Conservation (phyloP, 1,140 invertebrate genomes). For the Bombus waltoni region DNA sequence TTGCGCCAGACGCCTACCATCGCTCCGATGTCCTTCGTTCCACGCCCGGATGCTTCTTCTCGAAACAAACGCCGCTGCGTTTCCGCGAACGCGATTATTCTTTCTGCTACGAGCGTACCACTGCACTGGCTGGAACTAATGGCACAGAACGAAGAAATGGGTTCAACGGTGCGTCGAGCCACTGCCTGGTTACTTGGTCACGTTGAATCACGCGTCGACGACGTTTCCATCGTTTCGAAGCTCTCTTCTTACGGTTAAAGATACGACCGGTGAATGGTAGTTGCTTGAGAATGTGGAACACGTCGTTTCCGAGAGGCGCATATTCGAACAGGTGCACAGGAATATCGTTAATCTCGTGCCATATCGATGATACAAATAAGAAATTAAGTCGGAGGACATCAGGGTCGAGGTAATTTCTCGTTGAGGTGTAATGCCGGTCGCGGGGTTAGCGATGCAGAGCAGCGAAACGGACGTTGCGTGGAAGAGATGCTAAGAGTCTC, state of each 20-base stretch:
- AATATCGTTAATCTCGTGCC: background rate
- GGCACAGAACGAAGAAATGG: constrained; percentile 71
- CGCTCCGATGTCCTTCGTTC: constrained; percentile 41
- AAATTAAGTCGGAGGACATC: background rate
- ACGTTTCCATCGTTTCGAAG: background rate
- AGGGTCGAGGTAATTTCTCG: background rate
- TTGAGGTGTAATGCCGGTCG: constrained; percentile 14
- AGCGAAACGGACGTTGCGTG: background rate
- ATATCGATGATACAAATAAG: background rate
- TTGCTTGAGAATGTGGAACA: too few relatives aligned
- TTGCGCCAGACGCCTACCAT: background rate
- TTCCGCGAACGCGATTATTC: constrained; percentile 26
- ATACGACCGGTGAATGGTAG: background rate
- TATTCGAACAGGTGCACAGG: background rate
- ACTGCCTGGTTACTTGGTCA: background rate
- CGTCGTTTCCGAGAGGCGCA: too few relatives aligned
- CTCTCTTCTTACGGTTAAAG: background rate
- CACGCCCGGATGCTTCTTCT: background rate
- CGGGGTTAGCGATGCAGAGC: constrained; percentile 14
- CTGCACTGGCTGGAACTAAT: constrained; percentile 75
- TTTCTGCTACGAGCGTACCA: constrained; percentile 47
- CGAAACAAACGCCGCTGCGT: constrained; percentile 4
- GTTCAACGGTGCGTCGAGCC: constrained; percentile 43
- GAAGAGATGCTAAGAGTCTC: background rate
- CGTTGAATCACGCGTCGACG: constrained; percentile 14